Evolutionary conservation across 2,888 invertebrate species (phyloP).

Genomic region (Tetropium fuscum): DNA sequence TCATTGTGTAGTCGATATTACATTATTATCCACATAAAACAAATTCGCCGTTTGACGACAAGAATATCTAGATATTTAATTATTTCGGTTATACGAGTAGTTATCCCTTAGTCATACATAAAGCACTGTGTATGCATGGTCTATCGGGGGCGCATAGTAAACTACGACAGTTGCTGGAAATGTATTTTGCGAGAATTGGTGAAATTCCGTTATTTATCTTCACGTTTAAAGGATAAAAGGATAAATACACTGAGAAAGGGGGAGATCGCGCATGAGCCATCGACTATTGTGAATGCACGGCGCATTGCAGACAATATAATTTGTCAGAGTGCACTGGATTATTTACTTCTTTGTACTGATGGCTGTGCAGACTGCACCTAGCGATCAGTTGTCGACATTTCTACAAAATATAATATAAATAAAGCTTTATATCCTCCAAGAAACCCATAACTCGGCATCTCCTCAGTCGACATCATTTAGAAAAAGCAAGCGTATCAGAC

Average conservation of each 20-base stretch:
- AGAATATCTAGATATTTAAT: too few species aligned
- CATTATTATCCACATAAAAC: too few species aligned
- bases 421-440: too few species aligned
- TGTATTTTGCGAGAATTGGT: constrained; percentile 29
- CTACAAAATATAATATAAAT: neutral
- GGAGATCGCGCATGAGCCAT: neutral
- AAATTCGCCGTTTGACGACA: too few species aligned
- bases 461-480: too few species aligned
- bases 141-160: constrained; percentile 12
- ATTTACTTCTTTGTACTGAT: constrained; percentile 47
- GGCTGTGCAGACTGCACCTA: constrained; percentile 37
- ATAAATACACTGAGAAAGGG: constrained; percentile 18
- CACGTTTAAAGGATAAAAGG: constrained; percentile 27
- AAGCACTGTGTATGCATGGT: too few species aligned
- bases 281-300: constrained; percentile 20
- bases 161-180: constrained; percentile 23
- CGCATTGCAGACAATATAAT: constrained; percentile 39
- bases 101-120: too few species aligned
- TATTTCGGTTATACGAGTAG: too few species aligned
- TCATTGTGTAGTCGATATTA: too few species aligned
- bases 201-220: constrained; percentile 32
- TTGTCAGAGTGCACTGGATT: constrained; percentile 46
- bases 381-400: constrained; percentile 31
- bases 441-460: too few species aligned
- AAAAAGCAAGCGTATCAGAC: too few species aligned